Percentiles rank a stretch among this genome's conserved stretches.
Conservation (phyloP, 1,140 invertebrate genomes). For the Penaeus vannamei region DNA sequence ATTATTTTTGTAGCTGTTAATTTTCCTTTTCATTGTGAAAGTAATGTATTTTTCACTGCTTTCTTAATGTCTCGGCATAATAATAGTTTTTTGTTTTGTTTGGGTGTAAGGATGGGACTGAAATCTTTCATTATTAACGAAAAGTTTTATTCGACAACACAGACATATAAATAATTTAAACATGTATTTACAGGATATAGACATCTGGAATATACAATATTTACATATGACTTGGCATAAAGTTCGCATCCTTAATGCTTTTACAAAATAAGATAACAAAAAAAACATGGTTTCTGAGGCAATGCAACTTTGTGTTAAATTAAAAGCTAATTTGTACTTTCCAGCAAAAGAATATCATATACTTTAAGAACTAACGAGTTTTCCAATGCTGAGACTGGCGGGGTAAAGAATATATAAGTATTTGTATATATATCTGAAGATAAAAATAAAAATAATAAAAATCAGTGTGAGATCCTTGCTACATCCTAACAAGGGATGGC, state of each 20-base stretch:
- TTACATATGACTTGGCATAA: background rate
- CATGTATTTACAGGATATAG: conserved; percentile 15
- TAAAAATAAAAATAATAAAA: background rate
- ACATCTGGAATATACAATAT: conserved; percentile 23
- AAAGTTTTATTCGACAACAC: conserved; percentile 23
- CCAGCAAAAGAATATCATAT: background rate
- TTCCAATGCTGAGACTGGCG: too few species aligned
- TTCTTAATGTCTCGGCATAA: too few species aligned
- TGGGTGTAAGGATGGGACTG: background rate
- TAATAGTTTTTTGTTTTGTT: too few species aligned
- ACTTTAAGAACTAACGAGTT: background rate
- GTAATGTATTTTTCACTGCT: too few species aligned
- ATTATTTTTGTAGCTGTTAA: too few species aligned
- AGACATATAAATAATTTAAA: conserved; percentile 30
- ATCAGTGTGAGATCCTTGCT: background rate
- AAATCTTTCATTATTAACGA: background rate
- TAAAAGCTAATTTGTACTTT: conserved; percentile 29
- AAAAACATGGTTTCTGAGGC: background rate
- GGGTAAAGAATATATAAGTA: too few species aligned
- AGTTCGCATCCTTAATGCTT: too few species aligned
- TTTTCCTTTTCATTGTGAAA: too few species aligned
- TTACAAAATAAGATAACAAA: background rate
- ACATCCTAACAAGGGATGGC: too few species aligned
- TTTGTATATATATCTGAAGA: too few species aligned
- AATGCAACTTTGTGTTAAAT: background rate